Base-by-base conservation (phyloP, 2,797 vertebrate species). In the Coregonus ussuriensis region DNA sequence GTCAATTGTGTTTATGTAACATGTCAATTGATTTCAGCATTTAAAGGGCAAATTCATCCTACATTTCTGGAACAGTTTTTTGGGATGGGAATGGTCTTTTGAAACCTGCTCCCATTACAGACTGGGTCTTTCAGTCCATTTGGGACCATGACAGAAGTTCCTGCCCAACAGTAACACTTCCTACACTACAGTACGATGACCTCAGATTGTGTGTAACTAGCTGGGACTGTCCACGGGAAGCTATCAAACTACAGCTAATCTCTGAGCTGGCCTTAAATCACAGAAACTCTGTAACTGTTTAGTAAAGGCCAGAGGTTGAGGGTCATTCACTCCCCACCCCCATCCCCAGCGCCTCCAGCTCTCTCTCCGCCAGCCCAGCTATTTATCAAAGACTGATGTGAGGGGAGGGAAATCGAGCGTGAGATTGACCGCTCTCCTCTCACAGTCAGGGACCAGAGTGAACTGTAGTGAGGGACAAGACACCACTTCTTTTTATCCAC, bases 311-410 rank as follows among this genome's bases (percentile, higher is more conserved):
- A 59, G 56, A 59, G 56, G 56, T 59, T 59, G n/a, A 59, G 56
- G 41, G 41, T 47, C 41, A 13, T 47, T 66, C 11, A 29, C 74
- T 56, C 77, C 51, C 73, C 59, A 62, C 76, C 16, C 62, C 62
- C 74, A 25, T n/a, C 77, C 70, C 74, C 72, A 59, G 56, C 18
- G 1, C 56, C 37, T 62, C 37, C 14, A 70, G 59, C 16, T 47
- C 71, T 77, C 77, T 83, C 79, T 51, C 25, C 76, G 77, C 67
- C 82, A 77, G 86, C 77, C 81, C 80, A 88, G 87, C 85, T 86
- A 83, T 87, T 88, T 84, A 90, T 84, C 77, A 87, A 81, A 85
- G 71, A 82, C 88, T 88, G 87, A 90, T 90, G 86, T 85, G 78
- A 77, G 5, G 76, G 74, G 9, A 47, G 16, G 77, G 77, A 83